These are phyloP conservation scores for Napeogenes sylphis DNA, from an alignment of 2,888 invertebrate genomes.

Conservation along the genomic window DNA sequence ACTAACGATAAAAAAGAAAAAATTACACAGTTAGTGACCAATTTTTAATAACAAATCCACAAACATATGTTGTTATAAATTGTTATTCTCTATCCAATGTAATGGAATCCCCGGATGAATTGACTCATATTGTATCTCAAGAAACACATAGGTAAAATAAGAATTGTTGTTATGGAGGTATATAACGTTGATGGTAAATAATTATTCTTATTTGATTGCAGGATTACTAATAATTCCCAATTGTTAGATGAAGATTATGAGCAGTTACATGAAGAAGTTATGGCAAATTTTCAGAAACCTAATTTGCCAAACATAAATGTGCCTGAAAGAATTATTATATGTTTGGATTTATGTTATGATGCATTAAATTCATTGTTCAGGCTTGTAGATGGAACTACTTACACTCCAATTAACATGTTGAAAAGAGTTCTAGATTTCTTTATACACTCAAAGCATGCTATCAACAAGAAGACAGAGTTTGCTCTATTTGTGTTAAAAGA, in stretches of 20 bases:
- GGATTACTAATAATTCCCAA: constrained; percentile 21
- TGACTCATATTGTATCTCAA: no score
- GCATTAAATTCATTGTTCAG: constrained; percentile 72
- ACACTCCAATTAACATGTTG: constrained; percentile 78
- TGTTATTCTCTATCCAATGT: no score
- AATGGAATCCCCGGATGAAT: no score
- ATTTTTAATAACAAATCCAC: no score
- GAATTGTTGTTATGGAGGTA: not conserved
- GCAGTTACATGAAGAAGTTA: constrained; percentile 56
- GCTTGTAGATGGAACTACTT: constrained; percentile 74
- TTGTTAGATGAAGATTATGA: constrained; percentile 35
- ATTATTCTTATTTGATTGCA: constrained; percentile 23
- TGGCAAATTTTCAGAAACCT: constrained; percentile 66
- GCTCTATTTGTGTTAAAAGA: constrained; percentile 78
- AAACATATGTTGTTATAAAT: no score
- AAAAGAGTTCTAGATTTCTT: constrained; percentile 81
- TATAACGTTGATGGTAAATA: not conserved
- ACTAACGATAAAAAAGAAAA: no score
- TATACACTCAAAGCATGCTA: constrained; percentile 77
- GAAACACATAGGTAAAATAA: no score
- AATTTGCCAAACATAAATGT: constrained; percentile 73
- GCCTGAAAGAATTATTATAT: constrained; percentile 80
- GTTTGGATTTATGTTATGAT: constrained; percentile 80
- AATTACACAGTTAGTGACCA: no score
- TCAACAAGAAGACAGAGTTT: constrained; percentile 80